Evolutionary conservation across 2,888 invertebrate species (phyloP).

Genomic region (Leptopilina syphax): DNA sequence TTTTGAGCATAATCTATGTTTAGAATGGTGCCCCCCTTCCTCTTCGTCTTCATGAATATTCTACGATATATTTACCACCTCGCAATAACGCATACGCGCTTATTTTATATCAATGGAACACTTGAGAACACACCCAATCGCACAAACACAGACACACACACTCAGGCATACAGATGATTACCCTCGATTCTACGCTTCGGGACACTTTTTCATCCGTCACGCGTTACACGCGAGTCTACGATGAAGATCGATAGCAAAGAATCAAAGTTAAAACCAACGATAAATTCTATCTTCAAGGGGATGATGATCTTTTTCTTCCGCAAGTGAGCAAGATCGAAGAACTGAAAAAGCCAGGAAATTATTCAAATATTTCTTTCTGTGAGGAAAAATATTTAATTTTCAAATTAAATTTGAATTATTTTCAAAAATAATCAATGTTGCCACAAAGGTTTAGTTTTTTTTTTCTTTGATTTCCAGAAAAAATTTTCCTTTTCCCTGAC

Average conservation of each 20-base stretch:
- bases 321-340: too few species aligned
- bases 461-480: too few species aligned
- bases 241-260: constrained; percentile 19
- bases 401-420: too few species aligned
- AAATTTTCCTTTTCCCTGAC: too few species aligned
- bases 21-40: constrained; percentile 63
- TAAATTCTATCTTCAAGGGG: not conserved
- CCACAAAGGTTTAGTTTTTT: too few species aligned
- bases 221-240: constrained; percentile 22
- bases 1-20: constrained; percentile 74
- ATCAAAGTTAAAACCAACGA: constrained; percentile 2
- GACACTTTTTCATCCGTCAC: constrained; percentile 45
- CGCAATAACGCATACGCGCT: constrained; percentile 39
- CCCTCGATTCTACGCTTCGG: constrained; percentile 50
- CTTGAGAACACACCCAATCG: constrained; percentile 45
- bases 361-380: too few species aligned
- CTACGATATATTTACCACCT: constrained; percentile 20
- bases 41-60: constrained; percentile 45
- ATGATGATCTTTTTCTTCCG: too few species aligned
- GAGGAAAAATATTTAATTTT: too few species aligned
- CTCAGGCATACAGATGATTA: constrained; percentile 38
- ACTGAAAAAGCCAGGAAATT: too few species aligned
- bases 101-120: constrained; percentile 31
- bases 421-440: too few species aligned
- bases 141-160: constrained; percentile 6